Evolutionary conservation across 2,797 vertebrate genomes (phyloP).

Genomic region (Poecile montanus): DNA sequence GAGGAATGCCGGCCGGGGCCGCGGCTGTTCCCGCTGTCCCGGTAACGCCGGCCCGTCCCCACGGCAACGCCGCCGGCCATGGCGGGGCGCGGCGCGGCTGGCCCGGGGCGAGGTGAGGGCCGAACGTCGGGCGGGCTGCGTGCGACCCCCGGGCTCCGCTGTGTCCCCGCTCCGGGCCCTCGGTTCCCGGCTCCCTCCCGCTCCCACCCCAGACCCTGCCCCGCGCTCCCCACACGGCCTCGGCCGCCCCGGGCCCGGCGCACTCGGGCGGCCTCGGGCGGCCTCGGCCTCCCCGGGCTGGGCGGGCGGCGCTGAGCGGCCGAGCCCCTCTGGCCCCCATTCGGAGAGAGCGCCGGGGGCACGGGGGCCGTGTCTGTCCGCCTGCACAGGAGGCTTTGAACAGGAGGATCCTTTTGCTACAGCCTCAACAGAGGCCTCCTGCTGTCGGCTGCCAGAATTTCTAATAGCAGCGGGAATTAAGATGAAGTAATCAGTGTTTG

Average conservation of each 20-base stretch:
- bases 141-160: not conserved
- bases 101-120: not conserved
- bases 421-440: not conserved
- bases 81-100: not conserved
- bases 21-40: not conserved
- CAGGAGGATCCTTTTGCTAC: not conserved
- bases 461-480: not conserved
- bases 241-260: too few relatives aligned
- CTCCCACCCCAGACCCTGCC: too few relatives aligned
- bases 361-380: fast-evolving
- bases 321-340: fast-evolving
- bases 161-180: too few relatives aligned
- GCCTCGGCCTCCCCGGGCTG: not conserved
- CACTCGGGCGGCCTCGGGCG: too few relatives aligned
- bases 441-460: not conserved
- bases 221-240: not conserved
- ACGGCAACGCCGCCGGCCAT: constrained; percentile 10
- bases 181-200: not conserved
- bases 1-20: fast-evolving
- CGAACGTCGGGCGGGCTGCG: not conserved
- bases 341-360: not conserved
- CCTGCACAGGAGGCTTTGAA: fast-evolving
- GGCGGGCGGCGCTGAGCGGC: too few relatives aligned
- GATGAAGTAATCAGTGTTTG: not conserved
- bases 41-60: constrained; percentile 31